A percentile compares a stretch with the other conserved stretches of the same genome.
Evolutionary conservation across 2,113 vertebrate genomes (phyloP).

Genomic region (Sander lucioperca): DNA sequence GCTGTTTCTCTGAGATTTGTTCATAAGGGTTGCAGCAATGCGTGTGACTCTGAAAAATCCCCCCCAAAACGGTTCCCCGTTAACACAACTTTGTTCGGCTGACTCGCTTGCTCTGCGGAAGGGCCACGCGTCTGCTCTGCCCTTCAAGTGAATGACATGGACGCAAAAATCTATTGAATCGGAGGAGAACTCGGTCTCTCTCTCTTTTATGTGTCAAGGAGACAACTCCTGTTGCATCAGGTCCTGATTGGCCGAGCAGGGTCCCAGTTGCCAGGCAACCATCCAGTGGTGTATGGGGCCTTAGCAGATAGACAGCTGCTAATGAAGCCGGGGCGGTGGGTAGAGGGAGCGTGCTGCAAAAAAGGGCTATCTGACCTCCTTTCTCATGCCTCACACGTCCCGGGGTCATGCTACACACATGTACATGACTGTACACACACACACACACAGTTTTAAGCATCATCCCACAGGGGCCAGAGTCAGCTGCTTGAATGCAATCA

Average conservation of each 20-base stretch:
- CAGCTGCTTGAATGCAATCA: conserved; percentile 41
- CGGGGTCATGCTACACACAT: conserved; percentile 16
- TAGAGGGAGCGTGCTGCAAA: conserved; percentile 45
- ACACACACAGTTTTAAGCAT: background rate
- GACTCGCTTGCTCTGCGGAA: background rate
- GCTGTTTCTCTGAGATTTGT: background rate
- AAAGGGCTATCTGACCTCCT: conserved; percentile 37
- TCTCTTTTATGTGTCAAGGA: conserved; percentile 72
- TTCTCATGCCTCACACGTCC: conserved; percentile 67
- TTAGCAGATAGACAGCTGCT: conserved; percentile 79
- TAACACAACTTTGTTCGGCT: conserved; percentile 10
- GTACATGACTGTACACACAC: background rate
- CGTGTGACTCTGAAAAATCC: background rate
- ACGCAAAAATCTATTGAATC: conserved; percentile 63
- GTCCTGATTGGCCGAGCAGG: conserved; percentile 75
- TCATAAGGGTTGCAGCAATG: background rate
- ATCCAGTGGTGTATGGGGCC: conserved; percentile 72
- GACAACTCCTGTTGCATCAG: conserved; percentile 80
- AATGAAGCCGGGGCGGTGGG: conserved; percentile 65
- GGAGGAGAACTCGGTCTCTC: conserved; percentile 56
- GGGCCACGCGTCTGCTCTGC: conserved; percentile 20
- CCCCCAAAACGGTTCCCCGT: background rate
- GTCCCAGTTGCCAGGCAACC: conserved; percentile 86
- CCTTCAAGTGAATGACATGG: conserved; percentile 52
- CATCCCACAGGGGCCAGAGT: conserved; percentile 35